phyloP scores from a whole-genome alignment of 2,888 invertebrate genomes.

The Chydorus sphaericus region DNA sequence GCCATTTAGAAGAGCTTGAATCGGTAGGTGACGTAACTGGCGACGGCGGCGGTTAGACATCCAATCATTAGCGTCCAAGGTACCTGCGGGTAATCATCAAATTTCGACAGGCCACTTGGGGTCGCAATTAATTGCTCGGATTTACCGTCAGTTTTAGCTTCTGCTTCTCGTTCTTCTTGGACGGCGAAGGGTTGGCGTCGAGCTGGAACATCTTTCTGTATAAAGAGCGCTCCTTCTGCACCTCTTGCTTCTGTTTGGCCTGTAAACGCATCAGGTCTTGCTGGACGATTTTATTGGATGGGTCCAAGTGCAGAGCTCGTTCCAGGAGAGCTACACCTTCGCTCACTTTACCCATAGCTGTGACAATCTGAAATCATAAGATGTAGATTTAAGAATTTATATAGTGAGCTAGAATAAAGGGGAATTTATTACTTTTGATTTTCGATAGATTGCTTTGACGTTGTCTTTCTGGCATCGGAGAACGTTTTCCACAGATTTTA shows the following conservation, averaged over 20 bases:
- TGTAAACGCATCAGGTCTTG: slow-evolving; percentile 41
- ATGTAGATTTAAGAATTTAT: slow-evolving; percentile 18
- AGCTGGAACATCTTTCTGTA: slow-evolving; percentile 47
- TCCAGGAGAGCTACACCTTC: slow-evolving; percentile 51
- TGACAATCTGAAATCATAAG: slow-evolving; percentile 38
- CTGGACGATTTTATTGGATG: slow-evolving; percentile 44
- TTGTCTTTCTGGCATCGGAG: slow-evolving; percentile 70
- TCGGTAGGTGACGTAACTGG: slow-evolving; percentile 44
- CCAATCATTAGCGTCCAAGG: slow-evolving; percentile 54
- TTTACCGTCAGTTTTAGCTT: slow-evolving; percentile 10
- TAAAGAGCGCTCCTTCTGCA: slow-evolving; percentile 44
- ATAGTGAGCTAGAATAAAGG: neutral
- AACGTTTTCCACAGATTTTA: slow-evolving; percentile 68
- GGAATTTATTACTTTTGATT: slow-evolving; percentile 48
- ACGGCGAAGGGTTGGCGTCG: slow-evolving; percentile 2
- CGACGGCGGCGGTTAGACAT: slow-evolving; percentile 47
- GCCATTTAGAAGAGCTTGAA: slow-evolving; percentile 17
- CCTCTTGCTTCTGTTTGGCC: slow-evolving; percentile 40
- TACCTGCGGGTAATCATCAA: slow-evolving; percentile 15
- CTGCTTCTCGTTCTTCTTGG: slow-evolving; percentile 14
- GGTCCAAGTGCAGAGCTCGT: slow-evolving; percentile 46
- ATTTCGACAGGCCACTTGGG: too few species aligned
- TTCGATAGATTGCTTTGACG: slow-evolving; percentile 78
- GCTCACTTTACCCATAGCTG: slow-evolving; percentile 49
- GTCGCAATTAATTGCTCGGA: slow-evolving; percentile 16